Percentiles rank a stretch among this genome's conserved stretches.
Conservation (phyloP, 2,888 invertebrate species). For the Monochamus alternatus region DNA sequence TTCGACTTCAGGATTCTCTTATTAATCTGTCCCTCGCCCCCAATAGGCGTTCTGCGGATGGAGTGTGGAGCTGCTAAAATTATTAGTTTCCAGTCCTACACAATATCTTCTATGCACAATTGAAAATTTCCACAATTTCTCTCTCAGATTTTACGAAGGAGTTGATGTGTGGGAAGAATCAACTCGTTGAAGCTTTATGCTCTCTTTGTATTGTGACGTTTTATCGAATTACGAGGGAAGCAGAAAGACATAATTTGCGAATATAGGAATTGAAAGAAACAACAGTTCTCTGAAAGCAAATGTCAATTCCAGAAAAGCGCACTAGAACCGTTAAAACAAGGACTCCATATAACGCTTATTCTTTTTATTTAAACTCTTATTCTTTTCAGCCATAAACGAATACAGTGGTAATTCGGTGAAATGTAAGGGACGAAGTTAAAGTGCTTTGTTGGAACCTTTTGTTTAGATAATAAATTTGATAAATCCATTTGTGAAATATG, state of each 20-base stretch:
- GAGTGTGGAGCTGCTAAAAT: no score
- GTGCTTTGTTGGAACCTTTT: not conserved
- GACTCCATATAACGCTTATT: not conserved
- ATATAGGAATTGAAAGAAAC: not conserved
- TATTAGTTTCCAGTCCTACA: no score
- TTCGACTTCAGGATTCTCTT: no score
- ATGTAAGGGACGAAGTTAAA: not conserved
- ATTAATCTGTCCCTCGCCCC: no score
- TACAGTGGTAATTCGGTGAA: not conserved
- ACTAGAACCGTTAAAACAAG: not conserved
- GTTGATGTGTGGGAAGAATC: no score
- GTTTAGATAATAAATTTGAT: not conserved
- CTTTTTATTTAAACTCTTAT: not conserved
- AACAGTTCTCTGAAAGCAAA: not conserved
- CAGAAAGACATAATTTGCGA: not conserved
- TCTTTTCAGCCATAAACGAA: not conserved
- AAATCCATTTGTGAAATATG: not conserved
- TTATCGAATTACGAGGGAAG: not conserved
- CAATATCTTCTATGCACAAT: no score
- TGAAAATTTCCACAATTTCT: no score
- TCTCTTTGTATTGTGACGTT: no score
- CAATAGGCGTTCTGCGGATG: no score
- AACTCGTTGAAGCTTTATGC: no score
- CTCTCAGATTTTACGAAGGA: no score
- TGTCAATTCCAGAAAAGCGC: not conserved